Conservation (phyloP, 1,140 invertebrate species). For the Cherax destructor region DNA sequence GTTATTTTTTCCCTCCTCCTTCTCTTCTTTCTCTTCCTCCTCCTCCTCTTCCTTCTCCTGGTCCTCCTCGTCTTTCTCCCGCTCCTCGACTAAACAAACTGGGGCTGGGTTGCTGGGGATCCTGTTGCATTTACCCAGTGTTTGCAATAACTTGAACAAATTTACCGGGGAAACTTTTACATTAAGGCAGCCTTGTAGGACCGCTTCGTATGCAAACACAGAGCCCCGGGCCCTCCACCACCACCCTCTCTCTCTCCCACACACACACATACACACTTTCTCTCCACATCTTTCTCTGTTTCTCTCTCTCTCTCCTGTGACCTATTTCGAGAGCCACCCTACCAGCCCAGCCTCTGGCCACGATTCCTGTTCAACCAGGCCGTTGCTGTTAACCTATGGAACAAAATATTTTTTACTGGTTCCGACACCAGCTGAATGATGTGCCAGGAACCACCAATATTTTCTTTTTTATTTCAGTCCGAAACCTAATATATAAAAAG, state of each 20-base stretch:
- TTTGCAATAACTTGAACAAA: neutral
- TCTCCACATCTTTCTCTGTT: neutral
- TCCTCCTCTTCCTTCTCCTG: neutral
- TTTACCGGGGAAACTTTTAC: neutral
- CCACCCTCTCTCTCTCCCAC: neutral
- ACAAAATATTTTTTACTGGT: no score
- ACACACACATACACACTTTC: neutral
- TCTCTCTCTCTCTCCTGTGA: neutral
- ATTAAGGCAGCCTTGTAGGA: neutral
- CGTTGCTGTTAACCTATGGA: no score
- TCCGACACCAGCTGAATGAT: no score
- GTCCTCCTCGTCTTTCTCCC: neutral
- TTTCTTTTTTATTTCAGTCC: no score
- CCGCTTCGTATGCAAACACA: neutral
- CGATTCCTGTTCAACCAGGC: no score
- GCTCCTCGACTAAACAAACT: neutral
- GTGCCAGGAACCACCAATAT: no score
- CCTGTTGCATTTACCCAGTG: neutral
- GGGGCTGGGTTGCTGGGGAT: neutral
- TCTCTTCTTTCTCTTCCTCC: no score
- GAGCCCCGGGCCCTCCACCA: no score
- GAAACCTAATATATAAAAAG: no score
- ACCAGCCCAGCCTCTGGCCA: no score
- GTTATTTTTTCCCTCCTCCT: no score
- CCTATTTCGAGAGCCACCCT: no score